Evolutionary conservation across 2,113 vertebrate genomes (phyloP), one percentile per base, ranked within the genome.

Genomic region (Catharus fuscescens): DNA sequence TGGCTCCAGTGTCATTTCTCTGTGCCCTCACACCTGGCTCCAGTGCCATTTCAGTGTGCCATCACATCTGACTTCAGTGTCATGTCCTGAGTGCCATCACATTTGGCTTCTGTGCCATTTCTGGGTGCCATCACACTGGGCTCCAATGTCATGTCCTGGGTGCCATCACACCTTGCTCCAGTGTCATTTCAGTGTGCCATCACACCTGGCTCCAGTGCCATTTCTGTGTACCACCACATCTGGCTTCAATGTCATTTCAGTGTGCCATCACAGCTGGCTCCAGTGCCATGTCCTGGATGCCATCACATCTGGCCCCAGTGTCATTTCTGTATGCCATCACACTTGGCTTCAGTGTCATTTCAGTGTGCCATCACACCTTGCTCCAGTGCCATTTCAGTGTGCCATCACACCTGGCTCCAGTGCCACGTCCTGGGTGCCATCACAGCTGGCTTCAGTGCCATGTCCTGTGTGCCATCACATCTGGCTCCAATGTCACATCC

Each of bases 141-240:
- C 34, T 36, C 8, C 34, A 36, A 8, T 36, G 34, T 8, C 34
- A 36, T 8, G 8, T 36, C 34, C 34, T 36, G 34, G 8, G 34
- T 36, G 34, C 34, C 34, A 7, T 34, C 34, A 34, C 8, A 34
- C 34, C 34, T 34, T 7, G 34, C 34, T 34, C 8, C 34, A 34
- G 34, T 34, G 34, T 8, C 34, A 34, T 34, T 34, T 34, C 8
- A 7, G 34, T 34, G 34, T 34, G 34, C 34, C 34, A 36, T 36
- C 34, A 36, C 34, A 36, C 31, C 54, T 14, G 54, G 21, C 47
- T 34, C 57, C n/a, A 34, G 56, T 34, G 32, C 20, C n/a, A 10
- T 9, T 19, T 28, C 17, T 38, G 44, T 17, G n/a, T 64, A 38
- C n/a, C 29, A 34, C 6, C 34, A 26, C 29, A 1, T 0, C 0